These are phyloP conservation scores for Parazoanthus darwini DNA, from an alignment of 92 coral and sea anemone genomes.

Conservation along the genomic window DNA sequence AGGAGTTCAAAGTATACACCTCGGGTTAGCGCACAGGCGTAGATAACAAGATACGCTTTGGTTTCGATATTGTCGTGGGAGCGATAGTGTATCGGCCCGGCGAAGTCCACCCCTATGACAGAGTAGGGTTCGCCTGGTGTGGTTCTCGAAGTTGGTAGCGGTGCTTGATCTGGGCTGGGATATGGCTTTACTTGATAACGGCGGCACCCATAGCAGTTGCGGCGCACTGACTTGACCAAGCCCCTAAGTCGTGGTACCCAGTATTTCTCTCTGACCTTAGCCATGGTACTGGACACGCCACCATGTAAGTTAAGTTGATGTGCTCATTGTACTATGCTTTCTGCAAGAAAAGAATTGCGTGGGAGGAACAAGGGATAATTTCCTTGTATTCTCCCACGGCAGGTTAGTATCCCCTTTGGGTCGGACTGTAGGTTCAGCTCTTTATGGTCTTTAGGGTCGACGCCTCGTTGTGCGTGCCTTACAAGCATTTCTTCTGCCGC, in stretches of 20 bases:
- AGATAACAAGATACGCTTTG: conserved; percentile 30
- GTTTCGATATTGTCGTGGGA: background rate
- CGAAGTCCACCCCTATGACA: conserved; percentile 50
- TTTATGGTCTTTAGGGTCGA: too few species aligned
- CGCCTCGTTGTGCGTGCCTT: conserved; percentile 1
- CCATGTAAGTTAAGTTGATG: conserved; percentile 41
- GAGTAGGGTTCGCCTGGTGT: conserved; percentile 34
- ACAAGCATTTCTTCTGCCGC: background rate
- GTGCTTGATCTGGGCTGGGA: conserved; percentile 38
- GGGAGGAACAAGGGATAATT: conserved; percentile 31
- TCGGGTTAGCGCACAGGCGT: conserved; percentile 28
- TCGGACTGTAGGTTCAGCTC: conserved; percentile 19
- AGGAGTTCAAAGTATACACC: conserved; percentile 21
- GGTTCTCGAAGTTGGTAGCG: conserved; percentile 29
- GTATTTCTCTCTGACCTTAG: conserved; percentile 40
- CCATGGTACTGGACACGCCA: conserved; percentile 40
- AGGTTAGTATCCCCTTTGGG: background rate
- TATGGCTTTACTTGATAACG: background rate
- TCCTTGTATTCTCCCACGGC: conserved; percentile 40
- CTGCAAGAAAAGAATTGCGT: conserved; percentile 18
- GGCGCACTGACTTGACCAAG: conserved; percentile 1
- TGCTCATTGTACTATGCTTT: conserved; percentile 8
- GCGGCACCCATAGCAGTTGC: background rate
- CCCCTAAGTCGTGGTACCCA: conserved; percentile 40
- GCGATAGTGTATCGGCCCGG: conserved; percentile 44